A percentile compares a stretch with the other conserved stretches of the same genome.
Conservation (phyloP, 2,113 vertebrate genomes). For the Felis chaus region DNA sequence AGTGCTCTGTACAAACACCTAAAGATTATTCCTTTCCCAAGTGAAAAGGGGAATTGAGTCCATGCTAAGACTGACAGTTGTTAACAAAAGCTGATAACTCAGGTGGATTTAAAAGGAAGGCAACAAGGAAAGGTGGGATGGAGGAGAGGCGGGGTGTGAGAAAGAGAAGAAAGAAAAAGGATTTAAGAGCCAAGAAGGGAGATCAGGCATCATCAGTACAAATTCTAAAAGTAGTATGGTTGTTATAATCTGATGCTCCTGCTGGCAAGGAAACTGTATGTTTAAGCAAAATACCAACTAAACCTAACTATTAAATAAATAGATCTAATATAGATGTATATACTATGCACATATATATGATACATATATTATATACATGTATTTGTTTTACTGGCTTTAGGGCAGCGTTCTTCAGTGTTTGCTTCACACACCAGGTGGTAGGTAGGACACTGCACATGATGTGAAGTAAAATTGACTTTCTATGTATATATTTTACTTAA, state of each 20-base stretch:
- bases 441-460: not conserved
- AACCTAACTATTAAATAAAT: not conserved
- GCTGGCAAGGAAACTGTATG: not conserved
- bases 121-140: rapidly evolving
- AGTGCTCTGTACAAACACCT: not conserved
- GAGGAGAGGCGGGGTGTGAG: too few relatives aligned
- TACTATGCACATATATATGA: not conserved
- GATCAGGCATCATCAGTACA: not conserved
- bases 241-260: not conserved
- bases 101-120: not conserved
- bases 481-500: not conserved
- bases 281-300: not conserved
- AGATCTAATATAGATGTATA: not conserved
- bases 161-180: too few relatives aligned
- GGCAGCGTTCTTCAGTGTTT: not conserved
- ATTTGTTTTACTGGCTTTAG: not conserved
- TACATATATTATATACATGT: not conserved
- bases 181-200: not conserved
- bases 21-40: not conserved
- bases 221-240: not conserved
- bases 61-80: not conserved
- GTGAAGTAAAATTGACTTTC: not conserved
- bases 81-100: not conserved
- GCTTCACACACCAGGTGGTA: not conserved
- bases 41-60: not conserved